Percentiles rank a stretch among this genome's conserved stretches.
These are phyloP conservation scores for Eriosoma lanigerum DNA, from an alignment of 1,140 invertebrate species.

Conservation along the genomic window DNA sequence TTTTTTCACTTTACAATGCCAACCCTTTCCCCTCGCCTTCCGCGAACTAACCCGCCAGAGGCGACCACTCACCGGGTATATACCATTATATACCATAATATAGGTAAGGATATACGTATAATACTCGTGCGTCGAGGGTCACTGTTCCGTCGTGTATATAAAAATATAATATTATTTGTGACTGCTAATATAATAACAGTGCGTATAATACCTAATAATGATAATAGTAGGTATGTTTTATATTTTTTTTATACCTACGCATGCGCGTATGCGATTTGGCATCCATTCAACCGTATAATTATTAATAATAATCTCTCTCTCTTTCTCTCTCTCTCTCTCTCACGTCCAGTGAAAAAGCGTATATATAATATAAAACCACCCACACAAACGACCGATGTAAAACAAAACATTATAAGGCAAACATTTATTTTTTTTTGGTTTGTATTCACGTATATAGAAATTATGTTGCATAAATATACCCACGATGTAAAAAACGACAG, in stretches of 20 bases:
- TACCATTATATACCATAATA: too few species aligned
- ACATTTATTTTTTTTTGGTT: background rate
- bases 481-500: background rate
- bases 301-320: background rate
- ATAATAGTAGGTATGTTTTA: background rate
- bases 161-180: too few species aligned
- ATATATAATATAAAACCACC: background rate
- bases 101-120: too few species aligned
- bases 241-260: background rate
- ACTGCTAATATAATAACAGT: background rate
- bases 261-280: background rate
- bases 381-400: too few species aligned
- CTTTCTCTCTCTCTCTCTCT: background rate
- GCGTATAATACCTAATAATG: background rate
- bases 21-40: background rate
- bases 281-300: background rate
- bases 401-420: constrained; percentile 1
- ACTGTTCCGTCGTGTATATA: background rate
- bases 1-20: background rate
- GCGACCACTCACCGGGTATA: too few species aligned
- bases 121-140: background rate
- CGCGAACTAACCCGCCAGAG: background rate
- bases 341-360: background rate
- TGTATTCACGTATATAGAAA: too few species aligned
- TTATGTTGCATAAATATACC: too few species aligned